Conservation (phyloP, 2,888 invertebrate genomes). For the Macroteleia sp. region DNA sequence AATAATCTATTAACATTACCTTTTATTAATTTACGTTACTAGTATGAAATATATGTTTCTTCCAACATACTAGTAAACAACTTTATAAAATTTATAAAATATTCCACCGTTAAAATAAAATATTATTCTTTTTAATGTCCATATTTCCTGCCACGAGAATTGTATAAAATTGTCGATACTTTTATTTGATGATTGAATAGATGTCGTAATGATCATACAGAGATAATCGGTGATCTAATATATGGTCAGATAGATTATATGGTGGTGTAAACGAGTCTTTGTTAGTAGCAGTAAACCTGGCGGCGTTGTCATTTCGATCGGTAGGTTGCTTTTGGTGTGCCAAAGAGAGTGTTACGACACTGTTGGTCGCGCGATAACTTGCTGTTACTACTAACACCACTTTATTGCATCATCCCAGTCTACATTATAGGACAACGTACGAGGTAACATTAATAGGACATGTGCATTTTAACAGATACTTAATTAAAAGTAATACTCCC, state of each 20-base stretch:
- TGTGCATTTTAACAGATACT: slow-evolving; percentile 26
- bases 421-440: slow-evolving; percentile 28
- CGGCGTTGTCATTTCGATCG: slow-evolving; percentile 56
- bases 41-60: no score
- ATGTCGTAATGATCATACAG: no score
- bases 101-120: no score
- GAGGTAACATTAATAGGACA: slow-evolving; percentile 24
- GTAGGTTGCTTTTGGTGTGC: slow-evolving; percentile 47
- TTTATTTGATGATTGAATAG: no score
- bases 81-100: no score
- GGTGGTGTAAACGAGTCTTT: slow-evolving; percentile 74
- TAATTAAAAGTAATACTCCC: slow-evolving; percentile 23
- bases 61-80: no score
- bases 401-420: slow-evolving; percentile 57
- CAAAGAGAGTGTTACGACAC: slow-evolving; percentile 74
- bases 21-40: no score
- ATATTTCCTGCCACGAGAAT: no score
- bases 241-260: slow-evolving; percentile 50
- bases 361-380: slow-evolving; percentile 76
- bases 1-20: no score
- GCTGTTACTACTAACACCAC: slow-evolving; percentile 66
- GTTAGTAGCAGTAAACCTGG: slow-evolving; percentile 74
- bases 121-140: no score
- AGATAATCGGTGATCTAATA: slow-evolving; percentile 37
- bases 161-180: no score